These are phyloP conservation scores for Stenoptilia bipunctidactyla DNA, from an alignment of 2,888 invertebrate species.

Conservation along the genomic window DNA sequence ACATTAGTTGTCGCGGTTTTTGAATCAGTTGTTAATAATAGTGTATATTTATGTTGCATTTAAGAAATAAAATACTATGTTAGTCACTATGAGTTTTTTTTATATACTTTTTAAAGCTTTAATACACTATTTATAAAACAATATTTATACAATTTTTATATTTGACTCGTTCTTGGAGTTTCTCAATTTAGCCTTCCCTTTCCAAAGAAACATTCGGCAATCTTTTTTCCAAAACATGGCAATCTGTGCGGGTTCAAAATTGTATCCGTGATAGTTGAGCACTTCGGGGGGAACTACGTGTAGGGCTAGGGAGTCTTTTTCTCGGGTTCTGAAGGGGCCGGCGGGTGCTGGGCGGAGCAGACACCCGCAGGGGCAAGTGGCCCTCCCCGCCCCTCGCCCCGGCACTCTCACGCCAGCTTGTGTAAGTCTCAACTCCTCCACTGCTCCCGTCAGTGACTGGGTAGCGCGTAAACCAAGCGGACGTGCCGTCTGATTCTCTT, in stretches of 20 bases:
- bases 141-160: not conserved
- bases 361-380: constrained; percentile 60
- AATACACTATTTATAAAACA: not conserved
- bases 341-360: constrained; percentile 38
- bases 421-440: constrained; percentile 42
- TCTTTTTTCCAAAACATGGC: constrained; percentile 79
- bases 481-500: constrained; percentile 41
- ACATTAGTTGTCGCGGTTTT: not conserved
- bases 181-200: constrained; percentile 45
- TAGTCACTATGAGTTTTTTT: not conserved
- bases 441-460: constrained; percentile 54
- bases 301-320: constrained; percentile 48
- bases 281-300: constrained; percentile 66
- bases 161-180: constrained; percentile 7
- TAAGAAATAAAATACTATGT: constrained; percentile 15
- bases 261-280: constrained; percentile 66
- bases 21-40: constrained; percentile 9
- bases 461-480: constrained; percentile 53
- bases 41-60: constrained; percentile 22
- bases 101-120: not conserved
- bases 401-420: constrained; percentile 23
- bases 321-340: constrained; percentile 52
- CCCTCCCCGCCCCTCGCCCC: constrained; percentile 30
- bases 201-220: constrained; percentile 77
- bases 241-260: constrained; percentile 69